Evolutionary conservation across 2,888 invertebrate species (phyloP), one percentile per base, ranked within the genome.

Genomic region (Gastrophysa polygoni): DNA sequence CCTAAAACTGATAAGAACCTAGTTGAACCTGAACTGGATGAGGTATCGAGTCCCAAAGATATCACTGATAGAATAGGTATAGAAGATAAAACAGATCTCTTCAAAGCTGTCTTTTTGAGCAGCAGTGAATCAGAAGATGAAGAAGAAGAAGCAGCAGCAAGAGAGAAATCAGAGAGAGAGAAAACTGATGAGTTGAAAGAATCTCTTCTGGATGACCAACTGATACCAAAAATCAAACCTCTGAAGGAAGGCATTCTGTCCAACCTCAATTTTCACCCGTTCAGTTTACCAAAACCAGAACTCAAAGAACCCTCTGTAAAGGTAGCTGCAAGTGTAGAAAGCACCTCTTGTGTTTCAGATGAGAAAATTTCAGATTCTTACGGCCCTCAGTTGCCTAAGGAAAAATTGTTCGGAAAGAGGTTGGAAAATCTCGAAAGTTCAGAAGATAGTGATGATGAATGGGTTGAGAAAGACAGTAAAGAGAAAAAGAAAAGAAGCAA

Each of bases 21-120:
- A 48, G 29, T 59, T 18, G 38, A 55, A 29, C 17, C 46, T 34
- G 49, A 47, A 47, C 8, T 32, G 28, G 58, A 59, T 50, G 44
- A 58, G 10, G 64, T 67, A 28, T 48, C 34, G 28, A 44, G 51
- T 46, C 51, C 63, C 16, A 70, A 69, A 63, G 79, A 81, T 68
- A 69, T 77, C 43, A 80, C 78, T 2, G 80, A 80, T 50, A 77
- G 74, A 71, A 71, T 82, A 5, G 75, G 79, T 47, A 70, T 81
- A 20, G 77, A 77, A 16, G 73, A 89, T 50, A 89, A 89, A 71
- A 84, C 86, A 63, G 96, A 96, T 80, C 83, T 97, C 2, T 97
- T 95, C 76, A 93, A 93, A 80, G 91, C 94, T 0, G 93, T 97
- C 73, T 97, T 97, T 77, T 85, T 92, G 21, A 90, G 90, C 73